Percentiles rank a stretch among this genome's conserved stretches.
Evolutionary conservation across 2,113 vertebrate species (phyloP).

Genomic region (Thermophis baileyi): DNA sequence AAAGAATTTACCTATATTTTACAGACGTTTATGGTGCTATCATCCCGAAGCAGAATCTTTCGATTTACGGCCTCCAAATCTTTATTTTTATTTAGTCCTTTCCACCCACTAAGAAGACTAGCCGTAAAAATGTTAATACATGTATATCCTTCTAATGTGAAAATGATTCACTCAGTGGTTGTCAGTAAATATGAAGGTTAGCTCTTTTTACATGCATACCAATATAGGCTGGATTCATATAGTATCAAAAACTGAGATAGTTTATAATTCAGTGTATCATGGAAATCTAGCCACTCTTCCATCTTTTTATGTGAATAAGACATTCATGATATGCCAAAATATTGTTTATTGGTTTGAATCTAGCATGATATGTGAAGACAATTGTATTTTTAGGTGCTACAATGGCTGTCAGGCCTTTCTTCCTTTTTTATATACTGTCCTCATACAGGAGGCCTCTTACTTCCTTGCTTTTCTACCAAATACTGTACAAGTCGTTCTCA

Average conservation of each 20-base stretch:
- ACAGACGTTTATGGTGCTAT: conserved; percentile 95
- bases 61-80: conserved; percentile 88
- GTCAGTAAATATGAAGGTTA: background rate
- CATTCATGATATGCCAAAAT: background rate
- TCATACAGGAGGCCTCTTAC: background rate
- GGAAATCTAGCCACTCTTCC: background rate
- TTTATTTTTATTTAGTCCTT: conserved; percentile 88
- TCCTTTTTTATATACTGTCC: background rate
- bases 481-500: background rate
- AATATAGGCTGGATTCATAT: background rate
- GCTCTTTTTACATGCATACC: background rate
- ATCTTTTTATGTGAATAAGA: background rate
- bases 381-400: background rate
- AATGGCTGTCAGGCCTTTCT: background rate
- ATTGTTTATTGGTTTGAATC: background rate
- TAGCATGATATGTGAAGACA: background rate
- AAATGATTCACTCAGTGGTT: background rate
- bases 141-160: conserved; percentile 88
- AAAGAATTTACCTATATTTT: conserved; percentile 12
- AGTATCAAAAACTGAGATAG: background rate
- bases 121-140: conserved; percentile 90
- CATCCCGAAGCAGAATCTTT: conserved; percentile 90
- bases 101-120: conserved; percentile 84
- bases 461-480: background rate
- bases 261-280: background rate